Evolutionary conservation across 2,888 invertebrate species (phyloP), one percentile per base, ranked within the genome.

Genomic region (Campoplex capitator): DNA sequence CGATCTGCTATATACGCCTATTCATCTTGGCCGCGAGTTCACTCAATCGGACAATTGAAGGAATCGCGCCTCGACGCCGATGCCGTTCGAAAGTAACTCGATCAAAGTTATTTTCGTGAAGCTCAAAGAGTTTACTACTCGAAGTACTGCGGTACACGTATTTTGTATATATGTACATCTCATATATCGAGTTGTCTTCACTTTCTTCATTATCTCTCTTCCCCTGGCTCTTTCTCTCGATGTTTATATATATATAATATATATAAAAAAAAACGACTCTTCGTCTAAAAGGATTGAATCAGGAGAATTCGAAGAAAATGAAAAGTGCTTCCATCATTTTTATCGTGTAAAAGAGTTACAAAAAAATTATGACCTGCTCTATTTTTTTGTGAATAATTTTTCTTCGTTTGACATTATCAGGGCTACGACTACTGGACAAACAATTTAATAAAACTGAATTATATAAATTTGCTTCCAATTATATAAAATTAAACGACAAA

Each of bases 21-120:
- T 71, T 79, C 71, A 71, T 80, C 71, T 62, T 35, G 68, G 18
- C 45, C 11, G 45, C 56, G 75, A 76, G 81, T 75, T 87, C 88
- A 87, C 74, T 85, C 87, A 90, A 88, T 89, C 90, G 76, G 89
- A 88, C 90, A 90, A 90, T 91, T 87, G 89, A 75, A 89, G 87
- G 89, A 90, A 90, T 88, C 88, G 89, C 87, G 88, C 86, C 77
- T 83, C 86, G 84, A 75, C 83, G 89, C 83, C 70, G 32, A 54
- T 71, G 83, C 71, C 87, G 85, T 90, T 90, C 89, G 88, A 86
- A 86, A 83, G 78, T 58, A 87, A 90, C 85, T 88, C 91, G 86
- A 90, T 91, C 90, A 88, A 77, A 81, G 79, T 86, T 86, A 35
- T 67, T 45, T 73, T 51, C 58, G 65, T 16, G 28, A 56, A 67